A percentile compares a stretch with the other conserved stretches of the same genome.
phyloP scores from a whole-genome alignment of 2,797 vertebrate species.

The Eremophila alpestris region DNA sequence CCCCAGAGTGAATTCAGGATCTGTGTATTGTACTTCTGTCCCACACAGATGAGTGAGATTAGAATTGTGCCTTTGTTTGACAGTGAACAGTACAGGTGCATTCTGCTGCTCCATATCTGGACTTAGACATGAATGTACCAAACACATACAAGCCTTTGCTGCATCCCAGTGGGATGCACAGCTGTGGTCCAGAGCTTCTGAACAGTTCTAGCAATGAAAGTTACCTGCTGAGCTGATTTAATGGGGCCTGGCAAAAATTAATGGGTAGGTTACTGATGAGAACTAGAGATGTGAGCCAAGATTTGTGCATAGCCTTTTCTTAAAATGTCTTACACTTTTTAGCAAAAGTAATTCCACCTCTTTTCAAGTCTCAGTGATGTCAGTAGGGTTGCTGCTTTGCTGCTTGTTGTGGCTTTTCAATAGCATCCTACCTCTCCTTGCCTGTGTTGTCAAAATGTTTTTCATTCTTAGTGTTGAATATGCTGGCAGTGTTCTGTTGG shows the following conservation, averaged over 20 bases:
- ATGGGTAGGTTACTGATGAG: neutral
- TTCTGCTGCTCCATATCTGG: conserved; percentile 1
- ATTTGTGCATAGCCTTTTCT: neutral
- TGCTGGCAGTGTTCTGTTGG: neutral
- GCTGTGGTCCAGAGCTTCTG: neutral
- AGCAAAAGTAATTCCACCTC: neutral
- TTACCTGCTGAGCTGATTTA: conserved; percentile 19
- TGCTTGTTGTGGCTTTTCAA: neutral
- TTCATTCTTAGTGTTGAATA: neutral
- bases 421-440: neutral
- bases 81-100: neutral
- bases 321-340: neutral
- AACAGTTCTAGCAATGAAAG: neutral
- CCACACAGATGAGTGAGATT: neutral
- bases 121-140: neutral
- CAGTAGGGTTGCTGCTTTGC: neutral
- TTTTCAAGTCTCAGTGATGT: neutral
- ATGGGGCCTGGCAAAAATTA: neutral
- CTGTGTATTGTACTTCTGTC: conserved; percentile 27
- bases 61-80: conserved; percentile 27
- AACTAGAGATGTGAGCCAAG: neutral
- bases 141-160: neutral
- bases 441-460: neutral
- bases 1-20: neutral
- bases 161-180: neutral